Conservation (phyloP, 2,113 vertebrate genomes). For the Taxidea taxus region DNA sequence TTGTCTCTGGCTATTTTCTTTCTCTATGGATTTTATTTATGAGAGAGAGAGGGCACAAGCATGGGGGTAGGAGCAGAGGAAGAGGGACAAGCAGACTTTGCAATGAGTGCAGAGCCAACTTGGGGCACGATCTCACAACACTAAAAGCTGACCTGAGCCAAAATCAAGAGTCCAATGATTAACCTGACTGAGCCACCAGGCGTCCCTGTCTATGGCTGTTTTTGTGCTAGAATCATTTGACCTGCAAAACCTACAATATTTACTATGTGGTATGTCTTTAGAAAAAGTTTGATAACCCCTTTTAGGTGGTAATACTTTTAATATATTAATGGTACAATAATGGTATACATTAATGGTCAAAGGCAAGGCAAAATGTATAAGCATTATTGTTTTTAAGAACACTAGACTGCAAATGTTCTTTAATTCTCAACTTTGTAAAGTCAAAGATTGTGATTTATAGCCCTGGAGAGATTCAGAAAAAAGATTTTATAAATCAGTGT, state of each 20-base stretch:
- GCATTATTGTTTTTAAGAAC: neutral
- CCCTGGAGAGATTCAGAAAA: neutral
- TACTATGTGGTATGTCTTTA: neutral
- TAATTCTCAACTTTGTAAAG: neutral
- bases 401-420: neutral
- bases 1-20: neutral
- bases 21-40: neutral
- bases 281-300: neutral
- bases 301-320: neutral
- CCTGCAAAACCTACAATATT: neutral
- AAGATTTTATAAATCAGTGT: neutral
- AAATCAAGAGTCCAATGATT: neutral
- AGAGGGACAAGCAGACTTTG: neutral
- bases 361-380: neutral
- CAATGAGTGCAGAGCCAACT: neutral
- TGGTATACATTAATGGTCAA: neutral
- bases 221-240: neutral
- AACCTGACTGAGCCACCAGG: neutral
- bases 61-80: neutral
- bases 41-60: neutral
- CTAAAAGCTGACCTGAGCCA: neutral
- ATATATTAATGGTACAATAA: neutral
- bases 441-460: neutral
- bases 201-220: neutral
- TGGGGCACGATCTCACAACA: neutral